Base-by-base conservation (phyloP, 2,113 vertebrate genomes). In the Gallinago jamesoni region DNA sequence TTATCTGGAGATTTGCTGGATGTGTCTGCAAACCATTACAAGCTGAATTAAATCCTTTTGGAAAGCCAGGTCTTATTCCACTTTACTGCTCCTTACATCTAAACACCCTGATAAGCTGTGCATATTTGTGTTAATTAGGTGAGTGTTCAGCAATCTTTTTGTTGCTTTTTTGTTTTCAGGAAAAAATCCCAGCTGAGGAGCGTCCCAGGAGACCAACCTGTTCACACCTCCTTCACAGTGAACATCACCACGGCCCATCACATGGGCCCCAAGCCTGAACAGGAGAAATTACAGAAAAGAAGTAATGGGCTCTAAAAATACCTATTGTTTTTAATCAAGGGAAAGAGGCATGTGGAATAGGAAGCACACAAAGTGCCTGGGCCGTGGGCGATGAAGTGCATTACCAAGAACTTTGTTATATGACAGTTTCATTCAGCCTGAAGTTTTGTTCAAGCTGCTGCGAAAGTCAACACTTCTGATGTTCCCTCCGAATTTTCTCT, bases 1-100 rank as follows among this genome's bases (percentile, higher is more conserved):
- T 90, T 84, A 88, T 87, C 78, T 79, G 35, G 62, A 92, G 78
- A 74, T 74, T 64, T 69, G 39, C 41, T 91, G 56, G 35, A 30
- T 90, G 13, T 66, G 57, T 79, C 69, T 87, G 73, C 57, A 89
- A 90, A 89, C n/a, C 48, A 39, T 80, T 93, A 64, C 28, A 84
- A 78, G 31, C 50, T 78, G 63, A 94, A 90, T 56, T 55, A 91
- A 94, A 87, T 66, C 48, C 82, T 60, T 95, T 93, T 59, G 80
- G 91, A 96, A 96, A 96, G 45, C 64, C 45, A 87, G 59, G 16
- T 76, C 68, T 87, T 59, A 66, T 35, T 90, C 35, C 47, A 92
- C 48, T 89, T 95, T 86, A 66, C 35, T 73, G 56, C n/a, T 94
- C 60, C 81, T 87, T 76, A 69, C 47, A 81, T 83, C 41, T 69